Base-by-base conservation (phyloP, 2,113 vertebrate genomes). In the Zapornia atra region DNA sequence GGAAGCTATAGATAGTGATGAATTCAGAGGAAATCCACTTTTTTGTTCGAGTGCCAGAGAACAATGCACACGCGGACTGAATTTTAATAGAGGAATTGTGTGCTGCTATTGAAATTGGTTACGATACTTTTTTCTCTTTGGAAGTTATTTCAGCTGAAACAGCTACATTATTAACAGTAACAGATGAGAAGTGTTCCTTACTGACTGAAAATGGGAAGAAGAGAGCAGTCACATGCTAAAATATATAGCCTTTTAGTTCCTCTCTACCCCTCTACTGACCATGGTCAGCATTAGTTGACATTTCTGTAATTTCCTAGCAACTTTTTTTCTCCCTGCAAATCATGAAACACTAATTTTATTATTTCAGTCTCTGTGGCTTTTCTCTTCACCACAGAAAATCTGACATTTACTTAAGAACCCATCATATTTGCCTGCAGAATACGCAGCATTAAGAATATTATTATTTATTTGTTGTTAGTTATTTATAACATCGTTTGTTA, bases 1-100 rank as follows among this genome's bases (percentile, higher is more conserved):
- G 96, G 95, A 86, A 95, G 76, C 60, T 92, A 76, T 36, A 96
- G 94, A 88, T 94, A 96, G 48, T 73, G 85, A 88, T 78, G 56
- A 92, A 91, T 89, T 96, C 83, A 92, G 92, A 94, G 79, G 82
- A 96, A 90, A 86, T 46, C 13, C 26, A 48, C 77, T 75, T 94
- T 90, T 96, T 86, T 95, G 53, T 95, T 93, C 0, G 0, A 81
- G 42, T 78, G 92, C 82, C 75, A 95, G 82, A 93, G 90, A 93
- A 94, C 86, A 95, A 88, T 91, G 76, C 88, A 68, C 51, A 71
- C 3, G 15, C 82, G 64, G 90, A 34, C 29, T 70, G 76, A 96
- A 93, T 93, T 94, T 95, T 92, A 93, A 90, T 86, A 77, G 68
- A 86, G 42, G 83, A 83, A 90, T 88, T 83, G 64, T 88, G 68